Conservation (phyloP, 2,888 invertebrate species). For the Blomia tropicalis region DNA sequence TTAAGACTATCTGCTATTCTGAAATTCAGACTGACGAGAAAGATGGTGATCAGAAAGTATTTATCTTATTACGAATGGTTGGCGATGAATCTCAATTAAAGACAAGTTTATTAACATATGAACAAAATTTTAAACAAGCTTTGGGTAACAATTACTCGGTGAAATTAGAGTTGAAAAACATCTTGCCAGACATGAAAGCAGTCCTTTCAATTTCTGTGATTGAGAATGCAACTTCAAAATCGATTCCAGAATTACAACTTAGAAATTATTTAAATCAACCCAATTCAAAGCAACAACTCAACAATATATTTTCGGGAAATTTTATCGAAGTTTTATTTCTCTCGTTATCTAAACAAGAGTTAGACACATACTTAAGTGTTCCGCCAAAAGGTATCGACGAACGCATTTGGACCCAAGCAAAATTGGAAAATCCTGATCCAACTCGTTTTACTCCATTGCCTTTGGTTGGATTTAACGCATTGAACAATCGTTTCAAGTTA, state of each 20-base stretch:
- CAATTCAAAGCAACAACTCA: slow-evolving; percentile 24
- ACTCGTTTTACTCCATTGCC: slow-evolving; percentile 78
- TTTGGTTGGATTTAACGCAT: slow-evolving; percentile 64
- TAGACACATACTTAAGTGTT: slow-evolving; percentile 71
- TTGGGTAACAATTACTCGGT: slow-evolving; percentile 15
- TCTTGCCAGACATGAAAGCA: slow-evolving; percentile 25
- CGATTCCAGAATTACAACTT: slow-evolving; percentile 20
- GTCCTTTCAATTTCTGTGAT: slow-evolving; percentile 21
- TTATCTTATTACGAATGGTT: slow-evolving; percentile 20
- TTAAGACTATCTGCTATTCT: slow-evolving; percentile 25
- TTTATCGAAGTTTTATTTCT: slow-evolving; percentile 25
- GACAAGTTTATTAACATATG: slow-evolving; percentile 24
- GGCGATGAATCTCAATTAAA: slow-evolving; percentile 51
- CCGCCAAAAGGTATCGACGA: slow-evolving; percentile 80
- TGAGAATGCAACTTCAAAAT: slow-evolving; percentile 22
- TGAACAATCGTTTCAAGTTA: slow-evolving; percentile 57
- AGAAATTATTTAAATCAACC: slow-evolving; percentile 23
- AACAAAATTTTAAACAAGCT: slow-evolving; percentile 23
- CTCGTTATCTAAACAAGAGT: slow-evolving; percentile 37
- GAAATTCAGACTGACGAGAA: slow-evolving; percentile 22
- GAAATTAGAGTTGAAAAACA: slow-evolving; percentile 24
- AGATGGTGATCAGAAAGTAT: slow-evolving; percentile 18
- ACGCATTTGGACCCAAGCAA: slow-evolving; percentile 87
- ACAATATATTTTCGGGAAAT: slow-evolving; percentile 20
- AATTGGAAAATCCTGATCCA: slow-evolving; percentile 83